These are phyloP conservation scores for Timandra comae DNA, from an alignment of 2,888 invertebrate genomes.

Conservation along the genomic window DNA sequence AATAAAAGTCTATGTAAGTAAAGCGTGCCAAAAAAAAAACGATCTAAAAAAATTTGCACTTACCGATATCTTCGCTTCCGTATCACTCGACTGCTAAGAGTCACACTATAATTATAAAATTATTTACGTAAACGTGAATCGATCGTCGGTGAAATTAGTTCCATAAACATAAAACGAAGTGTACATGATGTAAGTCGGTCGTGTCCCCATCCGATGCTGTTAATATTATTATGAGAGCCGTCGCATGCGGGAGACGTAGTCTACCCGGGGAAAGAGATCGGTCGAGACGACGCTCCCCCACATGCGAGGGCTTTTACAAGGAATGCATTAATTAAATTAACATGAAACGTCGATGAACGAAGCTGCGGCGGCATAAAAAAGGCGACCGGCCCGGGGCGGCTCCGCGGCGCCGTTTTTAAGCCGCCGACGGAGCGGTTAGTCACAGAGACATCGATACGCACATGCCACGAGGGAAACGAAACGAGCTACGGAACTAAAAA, in stretches of 20 bases:
- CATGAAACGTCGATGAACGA: constrained; percentile 31
- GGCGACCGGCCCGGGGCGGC: background rate
- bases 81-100: constrained; percentile 25
- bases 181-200: constrained; percentile 17
- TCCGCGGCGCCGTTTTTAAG: too few species aligned
- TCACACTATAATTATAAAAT: constrained; percentile 23
- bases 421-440: constrained; percentile 16
- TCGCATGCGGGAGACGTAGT: constrained; percentile 17
- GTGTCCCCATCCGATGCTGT: constrained; percentile 23
- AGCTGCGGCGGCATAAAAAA: constrained; percentile 33
- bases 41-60: constrained; percentile 13
- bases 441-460: constrained; percentile 14
- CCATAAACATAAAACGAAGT: constrained; percentile 17
- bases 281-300: too few species aligned
- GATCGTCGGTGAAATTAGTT: constrained; percentile 22
- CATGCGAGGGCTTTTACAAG: constrained; percentile 44
- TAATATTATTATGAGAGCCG: too few species aligned
- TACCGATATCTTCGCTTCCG: constrained; percentile 16
- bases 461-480: too few species aligned
- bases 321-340: constrained; percentile 34
- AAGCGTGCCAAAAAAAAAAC: constrained; percentile 1
- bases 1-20: constrained; percentile 17
- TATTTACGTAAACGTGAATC: constrained; percentile 22
- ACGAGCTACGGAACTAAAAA: constrained; percentile 13
- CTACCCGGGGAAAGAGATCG: too few species aligned